Base-by-base conservation (phyloP, 2,888 invertebrate species). In the Caenorhabditis doughertyi region DNA sequence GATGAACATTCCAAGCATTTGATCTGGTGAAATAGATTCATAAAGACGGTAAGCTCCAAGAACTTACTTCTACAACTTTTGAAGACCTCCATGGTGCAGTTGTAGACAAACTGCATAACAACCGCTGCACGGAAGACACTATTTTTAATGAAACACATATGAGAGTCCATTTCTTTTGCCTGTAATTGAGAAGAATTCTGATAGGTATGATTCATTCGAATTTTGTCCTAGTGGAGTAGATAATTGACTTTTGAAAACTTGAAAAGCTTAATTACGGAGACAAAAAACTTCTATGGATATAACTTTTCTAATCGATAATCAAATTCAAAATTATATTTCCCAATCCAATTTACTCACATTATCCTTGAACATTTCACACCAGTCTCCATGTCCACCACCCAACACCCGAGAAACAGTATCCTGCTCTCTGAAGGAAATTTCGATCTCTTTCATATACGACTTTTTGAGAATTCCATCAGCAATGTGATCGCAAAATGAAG, bases 51-150 rank as follows among this genome's bases (percentile, higher is more conserved):
- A 16, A n/a, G 23, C 5, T n/a, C 11, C 2, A 11, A 16, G 2
- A 3, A 1, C 11, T 7, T 42, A 74, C 74, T 35, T 56, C 49
- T 56, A n/a, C 74, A 64, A 23, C 27, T 58, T 13, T 49, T 74
- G 39, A 47, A 74, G 16, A 74, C 49, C 0, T 47, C 49, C 65
- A 74, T 65, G 3, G 55, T 74, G 44, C 74, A 65, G 27, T 65
- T 55, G 39, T 65, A 74, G 21, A 74, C 25, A 18, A 74, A 74
- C 27, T 74, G 74, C 74, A 74, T 65, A 16, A 74, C 74, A 13
- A 74, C 58, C 5, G 49, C 49, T 0, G 65, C 65, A 13, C 74
- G 65, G 49, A 74, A 56, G 0, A 74, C 65, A 39, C 74, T 74
- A 32, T 32, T 56, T 18, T 44, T 56, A 8, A 74, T 56, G 47